Evolutionary conservation across 2,888 invertebrate species (phyloP).

Genomic region (Julus scanicus): DNA sequence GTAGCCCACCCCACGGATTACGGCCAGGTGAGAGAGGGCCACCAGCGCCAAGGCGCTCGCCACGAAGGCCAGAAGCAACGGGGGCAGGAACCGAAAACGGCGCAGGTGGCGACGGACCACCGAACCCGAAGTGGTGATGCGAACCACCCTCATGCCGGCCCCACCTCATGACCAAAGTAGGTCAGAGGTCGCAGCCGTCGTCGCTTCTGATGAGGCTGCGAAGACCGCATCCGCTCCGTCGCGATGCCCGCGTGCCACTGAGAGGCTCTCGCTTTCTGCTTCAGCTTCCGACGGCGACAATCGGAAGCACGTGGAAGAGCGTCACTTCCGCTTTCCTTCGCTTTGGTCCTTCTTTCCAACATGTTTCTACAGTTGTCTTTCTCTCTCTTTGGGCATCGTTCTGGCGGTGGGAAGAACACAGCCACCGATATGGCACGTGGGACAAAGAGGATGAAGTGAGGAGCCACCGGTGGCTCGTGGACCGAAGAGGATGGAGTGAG

Average conservation of each 20-base stretch:
- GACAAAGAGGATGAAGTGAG: too few relatives aligned
- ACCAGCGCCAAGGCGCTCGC: background rate
- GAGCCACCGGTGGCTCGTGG: too few relatives aligned
- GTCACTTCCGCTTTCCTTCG: too few relatives aligned
- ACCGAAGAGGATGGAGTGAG: too few relatives aligned
- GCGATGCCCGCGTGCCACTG: background rate
- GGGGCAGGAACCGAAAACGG: background rate
- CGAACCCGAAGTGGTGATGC: background rate
- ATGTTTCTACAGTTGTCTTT: too few relatives aligned
- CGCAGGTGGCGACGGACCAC: background rate
- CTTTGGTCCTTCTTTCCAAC: too few relatives aligned
- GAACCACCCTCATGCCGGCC: background rate
- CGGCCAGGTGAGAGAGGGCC: background rate
- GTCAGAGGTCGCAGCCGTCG: background rate
- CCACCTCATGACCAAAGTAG: background rate
- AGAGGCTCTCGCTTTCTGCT: background rate
- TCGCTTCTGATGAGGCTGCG: background rate
- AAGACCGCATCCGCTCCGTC: background rate
- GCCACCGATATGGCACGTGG: too few relatives aligned
- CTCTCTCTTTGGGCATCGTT: too few relatives aligned
- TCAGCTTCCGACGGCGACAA: too few relatives aligned
- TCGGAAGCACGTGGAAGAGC: too few relatives aligned
- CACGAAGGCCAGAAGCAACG: background rate
- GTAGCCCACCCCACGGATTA: background rate
- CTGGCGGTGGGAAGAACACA: too few relatives aligned